phyloP scores from a whole-genome alignment of 2,113 vertebrate genomes.

The Mirounga angustirostris region DNA sequence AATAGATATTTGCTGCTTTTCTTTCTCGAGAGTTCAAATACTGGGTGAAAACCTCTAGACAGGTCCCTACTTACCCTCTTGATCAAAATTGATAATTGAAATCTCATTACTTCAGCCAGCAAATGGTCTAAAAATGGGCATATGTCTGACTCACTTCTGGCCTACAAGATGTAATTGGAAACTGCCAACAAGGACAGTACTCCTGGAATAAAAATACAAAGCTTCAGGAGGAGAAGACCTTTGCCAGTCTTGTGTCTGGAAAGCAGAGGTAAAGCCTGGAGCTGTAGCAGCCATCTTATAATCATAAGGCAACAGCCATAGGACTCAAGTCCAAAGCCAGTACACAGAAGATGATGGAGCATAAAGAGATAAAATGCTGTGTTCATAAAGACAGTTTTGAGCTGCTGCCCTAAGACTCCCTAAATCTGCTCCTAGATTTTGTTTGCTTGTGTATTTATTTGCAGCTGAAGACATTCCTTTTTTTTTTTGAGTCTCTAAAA shows the following conservation, averaged over 20 bases:
- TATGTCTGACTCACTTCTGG: background rate
- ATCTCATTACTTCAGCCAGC: background rate
- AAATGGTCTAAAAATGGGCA: background rate
- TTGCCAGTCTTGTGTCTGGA: background rate
- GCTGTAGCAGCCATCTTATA: background rate
- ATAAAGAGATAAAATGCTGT: background rate
- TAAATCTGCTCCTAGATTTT: background rate
- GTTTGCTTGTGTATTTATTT: background rate
- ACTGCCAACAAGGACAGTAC: background rate
- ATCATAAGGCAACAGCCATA: background rate
- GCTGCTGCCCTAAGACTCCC: background rate
- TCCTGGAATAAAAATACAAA: constrained; percentile 24
- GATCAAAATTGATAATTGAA: background rate
- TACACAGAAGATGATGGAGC: background rate
- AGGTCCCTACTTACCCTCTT: background rate
- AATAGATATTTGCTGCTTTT: background rate
- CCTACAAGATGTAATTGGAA: background rate
- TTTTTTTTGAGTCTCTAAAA: too few relatives aligned
- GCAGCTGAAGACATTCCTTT: background rate
- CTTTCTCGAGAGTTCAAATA: background rate
- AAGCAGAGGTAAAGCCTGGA: background rate
- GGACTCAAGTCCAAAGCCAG: background rate
- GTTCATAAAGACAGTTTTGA: background rate
- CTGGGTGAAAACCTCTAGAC: background rate
- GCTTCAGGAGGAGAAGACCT: background rate